Evolutionary conservation across 2,888 invertebrate species (phyloP).

Genomic region (Slavum lentiscoides): DNA sequence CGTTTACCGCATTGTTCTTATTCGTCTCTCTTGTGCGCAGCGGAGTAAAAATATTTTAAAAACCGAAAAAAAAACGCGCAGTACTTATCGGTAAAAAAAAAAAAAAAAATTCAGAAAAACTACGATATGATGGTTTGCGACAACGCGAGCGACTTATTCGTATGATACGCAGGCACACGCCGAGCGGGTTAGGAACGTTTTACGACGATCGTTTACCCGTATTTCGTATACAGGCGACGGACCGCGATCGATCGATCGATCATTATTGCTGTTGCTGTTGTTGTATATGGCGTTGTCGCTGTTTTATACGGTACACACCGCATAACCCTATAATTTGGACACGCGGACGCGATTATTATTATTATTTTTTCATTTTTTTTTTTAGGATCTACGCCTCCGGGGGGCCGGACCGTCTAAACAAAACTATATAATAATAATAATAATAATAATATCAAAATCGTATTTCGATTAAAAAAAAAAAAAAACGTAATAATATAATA

Average conservation of each 20-base stretch:
- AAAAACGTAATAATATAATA: constrained; percentile 1
- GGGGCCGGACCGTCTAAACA: constrained; percentile 23
- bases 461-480: constrained; percentile 14
- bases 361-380: too few relatives aligned
- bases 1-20: not conserved
- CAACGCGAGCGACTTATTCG: too few relatives aligned
- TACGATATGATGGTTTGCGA: too few relatives aligned
- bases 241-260: not conserved
- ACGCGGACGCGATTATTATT: constrained; percentile 50
- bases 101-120: not conserved
- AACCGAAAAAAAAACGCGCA: not conserved
- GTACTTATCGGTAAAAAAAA: constrained; percentile 7
- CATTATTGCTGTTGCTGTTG: not conserved
- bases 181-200: too few relatives aligned
- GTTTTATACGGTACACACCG: not conserved
- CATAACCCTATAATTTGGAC: constrained; percentile 52
- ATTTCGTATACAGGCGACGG: not conserved
- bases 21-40: too few relatives aligned
- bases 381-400: constrained; percentile 36
- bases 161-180: not conserved
- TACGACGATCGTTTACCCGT: not conserved
- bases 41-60: not conserved
- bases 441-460: constrained; percentile 36
- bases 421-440: constrained; percentile 9
- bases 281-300: not conserved